phyloP scores from a whole-genome alignment of 2,113 vertebrate genomes.

The Marmota flaviventris region DNA sequence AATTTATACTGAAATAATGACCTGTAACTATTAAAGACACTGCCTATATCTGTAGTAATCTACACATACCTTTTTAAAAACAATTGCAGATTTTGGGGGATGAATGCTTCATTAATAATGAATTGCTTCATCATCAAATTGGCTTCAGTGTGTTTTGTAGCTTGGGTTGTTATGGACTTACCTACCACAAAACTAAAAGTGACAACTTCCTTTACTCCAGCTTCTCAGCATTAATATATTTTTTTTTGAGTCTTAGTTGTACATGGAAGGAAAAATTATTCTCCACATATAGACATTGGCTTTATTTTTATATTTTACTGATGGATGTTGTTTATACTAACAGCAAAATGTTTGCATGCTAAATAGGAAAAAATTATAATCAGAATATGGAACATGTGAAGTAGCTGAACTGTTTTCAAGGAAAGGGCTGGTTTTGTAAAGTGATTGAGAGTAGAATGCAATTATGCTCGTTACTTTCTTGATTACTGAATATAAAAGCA shows the following conservation, averaged over 20 bases:
- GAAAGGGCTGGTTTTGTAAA: neutral
- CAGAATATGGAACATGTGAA: neutral
- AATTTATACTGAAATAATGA: conserved; percentile 23
- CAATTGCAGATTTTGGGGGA: neutral
- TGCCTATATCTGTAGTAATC: neutral
- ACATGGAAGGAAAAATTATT: neutral
- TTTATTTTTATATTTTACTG: conserved; percentile 35
- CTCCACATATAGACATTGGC: neutral
- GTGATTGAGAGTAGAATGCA: conserved; percentile 17
- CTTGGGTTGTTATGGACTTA: neutral
- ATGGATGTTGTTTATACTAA: conserved; percentile 6
- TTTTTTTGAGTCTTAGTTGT: neutral
- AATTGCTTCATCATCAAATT: conserved; percentile 53
- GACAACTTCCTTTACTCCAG: neutral
- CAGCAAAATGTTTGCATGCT: neutral
- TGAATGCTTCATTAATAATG: neutral
- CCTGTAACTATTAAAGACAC: neutral
- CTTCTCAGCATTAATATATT: neutral
- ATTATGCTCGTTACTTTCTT: neutral
- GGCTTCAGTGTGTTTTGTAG: neutral
- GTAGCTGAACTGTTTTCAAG: conserved; percentile 31
- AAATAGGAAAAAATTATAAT: neutral
- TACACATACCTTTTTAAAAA: neutral
- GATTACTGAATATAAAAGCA: conserved; percentile 4
- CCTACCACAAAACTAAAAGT: conserved; percentile 21